Conservation (phyloP, 2,888 invertebrate species). For the Eulithis testata region DNA sequence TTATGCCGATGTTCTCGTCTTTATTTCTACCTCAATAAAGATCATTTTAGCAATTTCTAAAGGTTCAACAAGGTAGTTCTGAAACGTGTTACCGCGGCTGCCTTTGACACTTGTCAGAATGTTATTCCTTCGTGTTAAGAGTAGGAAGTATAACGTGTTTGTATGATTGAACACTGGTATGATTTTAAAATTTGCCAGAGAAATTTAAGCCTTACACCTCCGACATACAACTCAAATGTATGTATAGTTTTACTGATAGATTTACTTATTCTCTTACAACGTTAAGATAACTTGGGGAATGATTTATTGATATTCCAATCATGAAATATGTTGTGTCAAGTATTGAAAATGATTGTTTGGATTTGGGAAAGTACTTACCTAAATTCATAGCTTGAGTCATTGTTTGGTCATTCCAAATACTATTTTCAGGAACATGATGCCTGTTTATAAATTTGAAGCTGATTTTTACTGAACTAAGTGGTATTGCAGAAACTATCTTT, state of each 20-base stretch:
- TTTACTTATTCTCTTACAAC: slow-evolving; percentile 14
- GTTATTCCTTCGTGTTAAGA: slow-evolving; percentile 56
- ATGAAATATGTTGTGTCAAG: slow-evolving; percentile 33
- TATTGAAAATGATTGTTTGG: slow-evolving; percentile 22
- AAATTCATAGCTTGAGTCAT: slow-evolving; percentile 13
- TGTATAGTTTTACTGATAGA: background rate
- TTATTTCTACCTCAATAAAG: slow-evolving; percentile 35
- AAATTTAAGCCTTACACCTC: slow-evolving; percentile 26
- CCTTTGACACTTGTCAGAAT: slow-evolving; percentile 65
- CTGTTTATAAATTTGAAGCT: too few species aligned
- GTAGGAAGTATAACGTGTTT: slow-evolving; percentile 44
- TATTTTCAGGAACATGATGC: too few species aligned
- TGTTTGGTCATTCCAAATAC: background rate
- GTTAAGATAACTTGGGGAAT: slow-evolving; percentile 26
- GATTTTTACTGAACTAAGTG: too few species aligned
- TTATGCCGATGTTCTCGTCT: slow-evolving; percentile 19
- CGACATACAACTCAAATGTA: background rate
- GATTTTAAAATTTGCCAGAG: slow-evolving; percentile 24
- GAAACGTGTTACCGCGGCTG: slow-evolving; percentile 52
- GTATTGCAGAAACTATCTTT: too few species aligned
- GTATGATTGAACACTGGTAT: slow-evolving; percentile 27
- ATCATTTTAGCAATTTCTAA: slow-evolving; percentile 34
- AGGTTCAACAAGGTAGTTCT: slow-evolving; percentile 37
- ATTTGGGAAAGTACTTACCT: slow-evolving; percentile 12
- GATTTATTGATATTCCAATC: slow-evolving; percentile 36